Base-by-base conservation (phyloP, 2,797 vertebrate genomes). In the Oceanodroma leucorhoa region DNA sequence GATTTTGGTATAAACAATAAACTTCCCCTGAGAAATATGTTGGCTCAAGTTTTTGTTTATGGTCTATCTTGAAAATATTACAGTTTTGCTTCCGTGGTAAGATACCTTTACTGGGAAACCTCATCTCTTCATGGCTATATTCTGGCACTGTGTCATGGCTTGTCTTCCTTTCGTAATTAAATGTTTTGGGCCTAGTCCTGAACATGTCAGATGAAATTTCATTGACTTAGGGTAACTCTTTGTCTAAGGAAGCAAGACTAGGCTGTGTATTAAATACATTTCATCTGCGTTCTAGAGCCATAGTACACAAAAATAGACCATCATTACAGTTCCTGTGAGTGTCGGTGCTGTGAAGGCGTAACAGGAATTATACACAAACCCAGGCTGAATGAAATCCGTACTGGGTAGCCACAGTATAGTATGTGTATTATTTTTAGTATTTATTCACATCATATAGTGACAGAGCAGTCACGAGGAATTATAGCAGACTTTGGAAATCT, bases 371-470 rank as follows among this genome's bases (percentile, higher is more conserved):
- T 14, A 54, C 58, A 62, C 38, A 70, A 94, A 86, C 43, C 12
- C 54, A 55, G 65, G 43, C 65, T 94, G 84, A 95, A 81, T 72
- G 72, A 92, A 92, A 72, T 61, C 30, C 0, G 0, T 55, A 32
- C 69, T 30, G 40, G 14, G 41, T 65, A 92, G 61, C 87, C 82
- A 91, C 61, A 69, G 41, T 6, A 58, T 6, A 64, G 48, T 85
- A 48, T 6, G 3, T 32, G 45, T 41, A n/a, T 87, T 96, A 81
- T 92, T 91, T 94, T 91, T 91, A 89, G 67, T 57, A 70, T 87
- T 95, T 30, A 69, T 87, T 96, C 71, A 75, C 57, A 71, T 46
- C 8, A 16, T 19, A n/a, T 4, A 89, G 48, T 36, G 32, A 57
- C n/a, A 94, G 67, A 95, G 53, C 22, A 64, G 61, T 29, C 19